These are phyloP conservation scores for Cynoglossus semilaevis DNA, from an alignment of 2,113 vertebrate genomes.

Conservation along the genomic window DNA sequence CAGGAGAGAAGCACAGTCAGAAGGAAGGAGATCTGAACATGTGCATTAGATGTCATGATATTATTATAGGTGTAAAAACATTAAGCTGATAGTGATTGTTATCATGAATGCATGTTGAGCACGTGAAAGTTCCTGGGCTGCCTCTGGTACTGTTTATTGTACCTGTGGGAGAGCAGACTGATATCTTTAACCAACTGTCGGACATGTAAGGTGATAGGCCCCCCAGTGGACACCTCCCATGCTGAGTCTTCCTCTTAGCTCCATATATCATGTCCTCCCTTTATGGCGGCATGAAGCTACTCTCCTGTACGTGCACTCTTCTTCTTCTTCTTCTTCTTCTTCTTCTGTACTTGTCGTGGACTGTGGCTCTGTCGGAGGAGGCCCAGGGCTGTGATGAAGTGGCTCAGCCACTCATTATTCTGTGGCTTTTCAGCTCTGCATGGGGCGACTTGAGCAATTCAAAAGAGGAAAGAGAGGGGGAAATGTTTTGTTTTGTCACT, in stretches of 20 bases:
- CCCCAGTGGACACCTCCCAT: conserved; percentile 3
- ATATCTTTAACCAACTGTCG: not conserved
- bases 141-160: not conserved
- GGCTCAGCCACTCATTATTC: conserved; percentile 36
- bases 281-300: conserved; percentile 23
- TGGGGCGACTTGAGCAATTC: conserved; percentile 7
- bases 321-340: conserved; percentile 22
- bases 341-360: no score
- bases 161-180: no score
- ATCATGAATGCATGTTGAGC: no score
- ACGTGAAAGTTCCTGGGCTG: no score
- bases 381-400: conserved; percentile 37
- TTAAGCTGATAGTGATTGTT: no score
- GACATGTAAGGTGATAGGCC: not conserved
- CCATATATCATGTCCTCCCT: conserved; percentile 17
- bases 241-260: conserved; percentile 2
- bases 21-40: no score
- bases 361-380: conserved; percentile 15
- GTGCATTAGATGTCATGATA: no score
- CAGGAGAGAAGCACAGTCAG: no score
- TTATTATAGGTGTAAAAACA: no score
- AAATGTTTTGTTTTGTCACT: not conserved
- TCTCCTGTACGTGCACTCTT: conserved; percentile 8
- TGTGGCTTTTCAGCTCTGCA: conserved; percentile 23
- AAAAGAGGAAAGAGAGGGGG: not conserved